phyloP scores from a whole-genome alignment of 2,113 vertebrate genomes.

The Scortum barcoo region DNA sequence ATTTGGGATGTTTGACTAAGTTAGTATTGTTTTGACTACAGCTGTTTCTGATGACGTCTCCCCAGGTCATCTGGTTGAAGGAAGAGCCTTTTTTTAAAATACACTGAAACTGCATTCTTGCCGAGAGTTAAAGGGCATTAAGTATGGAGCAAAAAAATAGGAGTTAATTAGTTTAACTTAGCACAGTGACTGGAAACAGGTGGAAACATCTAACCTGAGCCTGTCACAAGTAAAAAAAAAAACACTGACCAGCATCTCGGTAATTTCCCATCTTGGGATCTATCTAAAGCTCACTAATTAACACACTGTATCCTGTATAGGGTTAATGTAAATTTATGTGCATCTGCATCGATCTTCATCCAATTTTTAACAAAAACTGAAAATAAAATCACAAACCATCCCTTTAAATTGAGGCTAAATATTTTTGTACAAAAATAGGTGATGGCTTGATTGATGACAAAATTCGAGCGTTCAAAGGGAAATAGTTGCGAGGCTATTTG shows the following conservation, averaged over 20 bases:
- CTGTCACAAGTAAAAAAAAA: background rate
- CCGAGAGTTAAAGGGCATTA: background rate
- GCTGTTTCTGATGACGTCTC: background rate
- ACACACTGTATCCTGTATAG: background rate
- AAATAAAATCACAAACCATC: background rate
- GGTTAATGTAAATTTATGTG: background rate
- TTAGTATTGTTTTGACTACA: slow-evolving; percentile 6
- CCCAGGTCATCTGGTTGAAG: background rate
- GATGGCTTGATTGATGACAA: background rate
- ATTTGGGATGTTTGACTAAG: background rate
- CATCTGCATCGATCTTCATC: no score
- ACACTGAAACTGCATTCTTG: background rate
- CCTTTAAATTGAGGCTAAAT: background rate
- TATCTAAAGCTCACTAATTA: background rate
- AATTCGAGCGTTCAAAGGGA: background rate
- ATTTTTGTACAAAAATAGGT: no score
- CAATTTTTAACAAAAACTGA: background rate
- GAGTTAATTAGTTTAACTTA: background rate
- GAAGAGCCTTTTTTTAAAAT: background rate
- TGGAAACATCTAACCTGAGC: no score
- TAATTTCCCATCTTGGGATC: no score
- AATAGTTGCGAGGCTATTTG: background rate
- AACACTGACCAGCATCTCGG: background rate
- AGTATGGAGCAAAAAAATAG: background rate
- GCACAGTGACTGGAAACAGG: background rate